Conservation (phyloP, 64 coral and sea anemone species). For the Catalaphyllia jardinei region DNA sequence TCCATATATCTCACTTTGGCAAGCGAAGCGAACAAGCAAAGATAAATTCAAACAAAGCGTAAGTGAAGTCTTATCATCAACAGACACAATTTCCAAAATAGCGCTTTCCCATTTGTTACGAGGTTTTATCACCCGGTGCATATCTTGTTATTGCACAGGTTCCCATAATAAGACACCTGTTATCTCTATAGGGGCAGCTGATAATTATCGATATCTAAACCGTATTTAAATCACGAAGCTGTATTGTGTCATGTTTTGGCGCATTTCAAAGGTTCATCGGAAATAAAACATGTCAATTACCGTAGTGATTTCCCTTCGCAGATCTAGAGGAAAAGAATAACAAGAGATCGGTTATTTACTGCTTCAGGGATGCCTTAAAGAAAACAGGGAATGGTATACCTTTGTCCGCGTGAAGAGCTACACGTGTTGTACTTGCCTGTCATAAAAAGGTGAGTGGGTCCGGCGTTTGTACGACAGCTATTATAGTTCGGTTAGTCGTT, state of each 20-base stretch:
- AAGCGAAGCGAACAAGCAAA: no score
- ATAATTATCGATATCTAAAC: constrained; percentile 3
- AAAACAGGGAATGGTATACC: no score
- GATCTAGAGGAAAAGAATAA: background rate
- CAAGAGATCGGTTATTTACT: no score
- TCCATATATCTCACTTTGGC: no score
- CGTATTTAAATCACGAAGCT: background rate
- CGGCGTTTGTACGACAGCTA: no score
- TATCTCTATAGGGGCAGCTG: constrained; percentile 21
- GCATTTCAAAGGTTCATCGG: background rate
- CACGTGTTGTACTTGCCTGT: no score
- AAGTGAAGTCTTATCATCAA: background rate
- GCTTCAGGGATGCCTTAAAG: no score
- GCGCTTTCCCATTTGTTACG: background rate
- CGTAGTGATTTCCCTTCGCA: background rate
- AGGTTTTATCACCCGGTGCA: constrained; percentile 1
- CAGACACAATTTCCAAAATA: background rate
- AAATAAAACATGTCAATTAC: background rate
- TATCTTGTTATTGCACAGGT: background rate
- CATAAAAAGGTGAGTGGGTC: no score
- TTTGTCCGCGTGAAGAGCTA: no score
- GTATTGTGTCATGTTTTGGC: background rate
- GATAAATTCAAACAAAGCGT: background rate
- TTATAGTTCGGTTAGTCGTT: no score
- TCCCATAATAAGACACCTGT: constrained; percentile 36